Evolutionary conservation across 2,888 invertebrate species (phyloP).

Genomic region (Carabus problematicus): DNA sequence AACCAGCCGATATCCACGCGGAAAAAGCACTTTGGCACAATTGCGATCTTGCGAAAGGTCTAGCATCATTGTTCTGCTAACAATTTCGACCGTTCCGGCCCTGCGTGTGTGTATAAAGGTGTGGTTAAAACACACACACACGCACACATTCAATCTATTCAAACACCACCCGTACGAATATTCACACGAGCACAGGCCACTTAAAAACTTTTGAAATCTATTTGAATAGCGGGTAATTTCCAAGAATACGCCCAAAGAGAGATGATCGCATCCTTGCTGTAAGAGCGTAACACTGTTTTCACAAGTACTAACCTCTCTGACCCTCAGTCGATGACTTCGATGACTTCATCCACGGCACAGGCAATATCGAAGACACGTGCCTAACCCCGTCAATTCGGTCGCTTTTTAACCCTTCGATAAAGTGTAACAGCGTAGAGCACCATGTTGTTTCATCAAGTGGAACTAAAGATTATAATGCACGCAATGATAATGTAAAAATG

Average conservation of each 20-base stretch:
- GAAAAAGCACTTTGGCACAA: neutral
- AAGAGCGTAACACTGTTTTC: slow-evolving; percentile 13
- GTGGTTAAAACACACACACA: neutral
- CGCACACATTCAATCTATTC: slow-evolving; percentile 37
- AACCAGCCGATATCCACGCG: neutral
- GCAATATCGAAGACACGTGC: slow-evolving; percentile 12
- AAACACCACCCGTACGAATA: slow-evolving; percentile 31
- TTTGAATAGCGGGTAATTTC: slow-evolving; percentile 39
- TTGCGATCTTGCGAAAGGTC: neutral
- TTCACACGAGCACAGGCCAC: slow-evolving; percentile 27
- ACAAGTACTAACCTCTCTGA: neutral
- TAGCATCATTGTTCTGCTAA: neutral
- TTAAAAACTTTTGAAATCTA: slow-evolving; percentile 41
- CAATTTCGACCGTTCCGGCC: neutral
- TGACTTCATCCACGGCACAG: slow-evolving; percentile 18
- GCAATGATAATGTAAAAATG: no score
- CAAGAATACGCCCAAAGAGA: slow-evolving; percentile 5
- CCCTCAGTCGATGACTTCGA: no score
- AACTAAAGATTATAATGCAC: no score
- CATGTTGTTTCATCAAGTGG: no score
- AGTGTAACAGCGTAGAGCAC: no score
- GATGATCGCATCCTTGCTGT: neutral
- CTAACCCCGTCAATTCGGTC: neutral
- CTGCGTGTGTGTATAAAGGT: neutral
- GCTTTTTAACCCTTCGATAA: no score